phyloP scores from a whole-genome alignment of 2,113 vertebrate genomes.

The Entosphenus tridentatus region DNA sequence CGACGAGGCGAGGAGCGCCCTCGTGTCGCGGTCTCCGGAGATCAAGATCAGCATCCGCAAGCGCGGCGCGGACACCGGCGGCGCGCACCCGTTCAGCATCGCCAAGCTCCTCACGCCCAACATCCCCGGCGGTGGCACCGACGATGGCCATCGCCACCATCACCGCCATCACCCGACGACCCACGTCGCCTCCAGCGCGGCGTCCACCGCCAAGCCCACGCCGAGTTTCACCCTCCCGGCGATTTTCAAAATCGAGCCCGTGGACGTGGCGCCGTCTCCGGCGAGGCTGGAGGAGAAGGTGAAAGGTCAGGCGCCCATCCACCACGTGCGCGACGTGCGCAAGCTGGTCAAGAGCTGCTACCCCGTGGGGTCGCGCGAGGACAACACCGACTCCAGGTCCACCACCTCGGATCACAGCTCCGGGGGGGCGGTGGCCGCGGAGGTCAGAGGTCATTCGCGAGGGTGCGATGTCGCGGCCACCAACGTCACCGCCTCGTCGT shows the following conservation, averaged over 20 bases:
- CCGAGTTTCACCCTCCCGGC: too few relatives aligned
- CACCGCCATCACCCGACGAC: too few relatives aligned
- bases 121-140: slow-evolving; percentile 15
- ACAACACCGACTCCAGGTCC: slow-evolving; percentile 23
- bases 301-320: slow-evolving; percentile 11
- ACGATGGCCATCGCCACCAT: too few relatives aligned
- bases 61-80: slow-evolving; percentile 19
- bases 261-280: too few relatives aligned
- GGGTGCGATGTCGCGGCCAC: slow-evolving; percentile 14
- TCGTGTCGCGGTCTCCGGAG: slow-evolving; percentile 40
- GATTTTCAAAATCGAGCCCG: too few relatives aligned
- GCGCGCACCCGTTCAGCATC: slow-evolving; percentile 29
- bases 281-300: slow-evolving; percentile 18
- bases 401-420: slow-evolving; percentile 22
- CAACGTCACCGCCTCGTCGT: slow-evolving; percentile 14
- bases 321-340: slow-evolving; percentile 74
- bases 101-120: slow-evolving; percentile 46
- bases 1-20: slow-evolving; percentile 10
- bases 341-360: slow-evolving; percentile 74
- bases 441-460: too few relatives aligned
- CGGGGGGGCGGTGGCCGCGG: not conserved
- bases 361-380: slow-evolving; percentile 33
- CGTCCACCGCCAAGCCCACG: too few relatives aligned
- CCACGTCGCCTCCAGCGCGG: too few relatives aligned
- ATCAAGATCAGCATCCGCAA: slow-evolving; percentile 61